Percentiles rank a stretch among this genome's conserved stretches.
phyloP scores from a whole-genome alignment of 2,888 invertebrate genomes.

The Hedya salicella region DNA sequence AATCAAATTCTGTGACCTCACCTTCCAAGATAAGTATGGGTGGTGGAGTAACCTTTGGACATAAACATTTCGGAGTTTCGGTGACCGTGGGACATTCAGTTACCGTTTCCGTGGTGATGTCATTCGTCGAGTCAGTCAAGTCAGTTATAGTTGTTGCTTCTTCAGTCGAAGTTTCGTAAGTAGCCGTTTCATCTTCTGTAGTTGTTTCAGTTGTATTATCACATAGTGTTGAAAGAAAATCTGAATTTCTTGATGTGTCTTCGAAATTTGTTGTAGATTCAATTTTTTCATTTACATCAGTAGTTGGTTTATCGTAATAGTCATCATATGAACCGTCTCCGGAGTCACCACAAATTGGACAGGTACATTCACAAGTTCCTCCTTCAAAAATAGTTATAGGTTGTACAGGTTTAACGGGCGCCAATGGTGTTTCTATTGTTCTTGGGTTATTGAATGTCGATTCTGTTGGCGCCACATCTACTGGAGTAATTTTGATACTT shows the following conservation, averaged over 20 bases:
- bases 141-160: conserved; percentile 49
- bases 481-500: conserved; percentile 83
- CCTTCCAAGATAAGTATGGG: conserved; percentile 94
- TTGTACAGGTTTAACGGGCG: conserved; percentile 55
- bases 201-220: conserved; percentile 46
- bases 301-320: conserved; percentile 58
- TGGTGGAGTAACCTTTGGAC: conserved; percentile 82
- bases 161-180: conserved; percentile 44
- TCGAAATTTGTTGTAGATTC: conserved; percentile 41
- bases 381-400: conserved; percentile 73
- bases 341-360: conserved; percentile 86
- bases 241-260: conserved; percentile 44
- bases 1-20: conserved; percentile 83
- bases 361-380: conserved; percentile 90
- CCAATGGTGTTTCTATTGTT: conserved; percentile 66
- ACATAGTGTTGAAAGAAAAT: conserved; percentile 50
- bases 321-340: conserved; percentile 75
- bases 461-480: conserved; percentile 72
- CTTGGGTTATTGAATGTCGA: conserved; percentile 76
- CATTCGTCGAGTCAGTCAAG: conserved; percentile 54
- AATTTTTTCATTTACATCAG: conserved; percentile 46
- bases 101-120: conserved; percentile 59
- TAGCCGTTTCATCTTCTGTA: conserved; percentile 40
- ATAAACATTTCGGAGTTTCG: conserved; percentile 65
- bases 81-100: conserved; percentile 56